Percentiles rank a stretch among this genome's conserved stretches.
Conservation (phyloP, 1,140 invertebrate genomes). For the Drosophila teissieri region DNA sequence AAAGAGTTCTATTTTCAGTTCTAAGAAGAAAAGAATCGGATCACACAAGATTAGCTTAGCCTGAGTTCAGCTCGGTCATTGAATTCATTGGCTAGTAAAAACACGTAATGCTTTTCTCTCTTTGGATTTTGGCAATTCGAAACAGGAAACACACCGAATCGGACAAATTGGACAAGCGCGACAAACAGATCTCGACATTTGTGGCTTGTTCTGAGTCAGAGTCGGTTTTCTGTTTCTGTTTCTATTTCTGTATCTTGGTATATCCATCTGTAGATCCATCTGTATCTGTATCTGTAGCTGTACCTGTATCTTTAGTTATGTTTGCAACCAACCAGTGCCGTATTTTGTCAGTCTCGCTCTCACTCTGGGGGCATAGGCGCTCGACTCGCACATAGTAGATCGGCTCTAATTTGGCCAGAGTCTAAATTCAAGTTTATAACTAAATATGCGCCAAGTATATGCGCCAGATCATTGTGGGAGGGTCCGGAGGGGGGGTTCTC, state of each 20-base stretch:
- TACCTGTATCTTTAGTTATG: neutral
- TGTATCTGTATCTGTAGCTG: conserved; percentile 4
- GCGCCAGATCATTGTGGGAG: conserved; percentile 5
- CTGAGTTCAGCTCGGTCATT: neutral
- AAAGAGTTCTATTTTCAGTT: too few relatives aligned
- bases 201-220: conserved; percentile 43
- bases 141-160: conserved; percentile 60
- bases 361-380: conserved; percentile 17
- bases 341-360: conserved; percentile 31
- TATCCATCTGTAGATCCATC: conserved; percentile 26
- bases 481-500: neutral
- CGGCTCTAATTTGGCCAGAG: conserved; percentile 65
- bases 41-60: neutral
- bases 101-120: conserved; percentile 20
- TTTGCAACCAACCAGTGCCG: conserved; percentile 10
- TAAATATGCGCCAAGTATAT: conserved; percentile 68
- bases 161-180: conserved; percentile 52
- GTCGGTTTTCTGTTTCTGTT: conserved; percentile 1
- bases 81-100: conserved; percentile 1
- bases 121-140: conserved; percentile 29
- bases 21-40: too few relatives aligned
- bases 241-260: conserved; percentile 21
- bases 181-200: conserved; percentile 53
- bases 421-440: conserved; percentile 79
- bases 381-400: conserved; percentile 20